phyloP scores from a whole-genome alignment of 2,888 invertebrate genomes.

The Xylota segnis region DNA sequence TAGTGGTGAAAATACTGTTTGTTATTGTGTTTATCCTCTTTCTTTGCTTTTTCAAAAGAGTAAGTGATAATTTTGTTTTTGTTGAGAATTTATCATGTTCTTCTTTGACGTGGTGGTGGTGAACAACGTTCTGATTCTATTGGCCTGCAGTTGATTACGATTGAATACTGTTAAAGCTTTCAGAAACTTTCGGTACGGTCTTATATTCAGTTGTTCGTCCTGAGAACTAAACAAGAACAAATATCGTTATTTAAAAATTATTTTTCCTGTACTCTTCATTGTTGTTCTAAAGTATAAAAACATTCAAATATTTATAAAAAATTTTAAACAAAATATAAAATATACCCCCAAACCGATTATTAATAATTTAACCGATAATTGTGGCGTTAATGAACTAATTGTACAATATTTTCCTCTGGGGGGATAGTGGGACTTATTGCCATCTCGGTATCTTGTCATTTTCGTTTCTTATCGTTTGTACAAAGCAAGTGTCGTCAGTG shows the following conservation, averaged over 20 bases:
- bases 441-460: slow-evolving; percentile 46
- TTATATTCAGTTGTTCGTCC: slow-evolving; percentile 73
- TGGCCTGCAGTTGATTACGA: slow-evolving; percentile 63
- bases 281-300: not conserved
- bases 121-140: slow-evolving; percentile 59
- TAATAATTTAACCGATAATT: not conserved
- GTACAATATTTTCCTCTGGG: not conserved
- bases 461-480: slow-evolving; percentile 35
- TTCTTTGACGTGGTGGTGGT: slow-evolving; percentile 60
- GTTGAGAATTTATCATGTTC: slow-evolving; percentile 63
- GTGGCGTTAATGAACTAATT: not conserved
- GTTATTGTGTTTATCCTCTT: slow-evolving; percentile 33
- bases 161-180: slow-evolving; percentile 68
- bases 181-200: slow-evolving; percentile 76
- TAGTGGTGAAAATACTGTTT: slow-evolving; percentile 34
- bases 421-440: slow-evolving; percentile 4
- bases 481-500: slow-evolving; percentile 54
- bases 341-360: not conserved
- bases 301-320: not conserved
- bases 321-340: slow-evolving; percentile 6
- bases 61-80: slow-evolving; percentile 65
- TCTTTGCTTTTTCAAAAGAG: slow-evolving; percentile 43
- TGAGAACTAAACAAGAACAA: slow-evolving; percentile 36
- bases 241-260: slow-evolving; percentile 47
- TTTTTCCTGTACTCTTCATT: not conserved